phyloP scores from a whole-genome alignment of 2,113 vertebrate species.

The Myotis brandtii region DNA sequence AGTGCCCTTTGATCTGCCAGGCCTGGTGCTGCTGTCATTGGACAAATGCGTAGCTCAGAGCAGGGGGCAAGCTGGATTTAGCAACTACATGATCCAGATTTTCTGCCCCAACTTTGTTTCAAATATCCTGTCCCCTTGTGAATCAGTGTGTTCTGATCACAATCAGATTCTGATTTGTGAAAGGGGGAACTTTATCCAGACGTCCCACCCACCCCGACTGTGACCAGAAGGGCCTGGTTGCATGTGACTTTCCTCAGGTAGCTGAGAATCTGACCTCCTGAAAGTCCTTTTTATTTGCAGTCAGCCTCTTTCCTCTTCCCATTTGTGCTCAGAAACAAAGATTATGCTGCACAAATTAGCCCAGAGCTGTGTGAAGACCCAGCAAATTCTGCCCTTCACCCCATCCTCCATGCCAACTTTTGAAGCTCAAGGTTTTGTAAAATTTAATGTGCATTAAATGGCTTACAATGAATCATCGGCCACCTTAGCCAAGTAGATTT shows the following conservation, averaged over 20 bases:
- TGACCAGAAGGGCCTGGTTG: background rate
- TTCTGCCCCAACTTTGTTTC: background rate
- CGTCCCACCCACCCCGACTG: too few relatives aligned
- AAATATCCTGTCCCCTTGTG: background rate
- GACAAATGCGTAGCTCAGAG: background rate
- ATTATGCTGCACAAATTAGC: background rate
- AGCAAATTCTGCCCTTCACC: background rate
- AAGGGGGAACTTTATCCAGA: background rate
- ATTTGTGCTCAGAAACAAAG: background rate
- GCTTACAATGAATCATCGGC: background rate
- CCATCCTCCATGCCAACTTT: background rate
- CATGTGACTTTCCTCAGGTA: background rate
- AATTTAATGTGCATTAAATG: background rate
- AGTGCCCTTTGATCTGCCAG: background rate
- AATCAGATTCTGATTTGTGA: background rate
- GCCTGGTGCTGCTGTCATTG: rapidly evolving
- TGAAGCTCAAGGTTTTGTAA: background rate
- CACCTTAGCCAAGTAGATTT: background rate
- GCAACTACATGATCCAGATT: background rate
- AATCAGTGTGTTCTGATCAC: background rate
- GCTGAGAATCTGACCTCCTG: background rate
- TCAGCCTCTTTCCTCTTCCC: background rate
- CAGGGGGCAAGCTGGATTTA: too few relatives aligned
- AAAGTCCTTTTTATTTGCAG: background rate
- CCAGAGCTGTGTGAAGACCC: background rate